phyloP scores from a whole-genome alignment of 1,140 invertebrate genomes.

The Cyrtorhinus lividipennis region DNA sequence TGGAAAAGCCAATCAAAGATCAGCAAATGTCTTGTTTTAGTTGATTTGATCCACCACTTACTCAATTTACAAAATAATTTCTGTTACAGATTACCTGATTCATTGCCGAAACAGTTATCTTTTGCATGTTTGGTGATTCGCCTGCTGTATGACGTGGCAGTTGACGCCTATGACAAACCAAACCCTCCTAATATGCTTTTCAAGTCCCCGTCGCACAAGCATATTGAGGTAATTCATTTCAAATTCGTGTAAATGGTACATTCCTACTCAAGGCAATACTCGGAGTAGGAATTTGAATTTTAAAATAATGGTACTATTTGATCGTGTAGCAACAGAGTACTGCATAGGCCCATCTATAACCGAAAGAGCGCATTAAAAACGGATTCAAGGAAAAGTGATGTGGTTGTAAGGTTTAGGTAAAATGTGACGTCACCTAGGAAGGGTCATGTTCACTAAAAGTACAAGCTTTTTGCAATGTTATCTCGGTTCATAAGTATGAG shows the following conservation, averaged over 20 bases:
- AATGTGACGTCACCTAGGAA: no score
- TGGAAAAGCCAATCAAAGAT: not conserved
- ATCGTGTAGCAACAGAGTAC: no score
- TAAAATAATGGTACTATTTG: no score
- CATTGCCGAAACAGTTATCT: slow-evolving; percentile 49
- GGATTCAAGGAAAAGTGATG: no score
- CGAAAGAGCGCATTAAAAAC: no score
- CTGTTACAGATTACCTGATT: slow-evolving; percentile 37
- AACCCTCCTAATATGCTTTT: slow-evolving; percentile 45
- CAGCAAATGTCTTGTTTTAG: not conserved
- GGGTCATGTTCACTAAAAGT: no score
- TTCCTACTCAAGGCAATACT: no score
- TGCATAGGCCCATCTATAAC: no score
- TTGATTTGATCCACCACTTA: not conserved
- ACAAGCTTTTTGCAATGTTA: no score
- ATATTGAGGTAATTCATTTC: slow-evolving; percentile 25
- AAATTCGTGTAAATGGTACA: no score
- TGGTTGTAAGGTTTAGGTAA: no score
- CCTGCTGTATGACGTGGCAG: slow-evolving; percentile 76
- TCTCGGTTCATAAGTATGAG: no score
- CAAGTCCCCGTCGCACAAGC: slow-evolving; percentile 44
- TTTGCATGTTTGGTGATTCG: slow-evolving; percentile 67
- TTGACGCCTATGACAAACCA: slow-evolving; percentile 80
- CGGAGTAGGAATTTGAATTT: slow-evolving; percentile 5
- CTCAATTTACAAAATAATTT: not conserved